Conservation (phyloP, 2,797 vertebrate genomes). For the Leptoclinus maculatus region DNA sequence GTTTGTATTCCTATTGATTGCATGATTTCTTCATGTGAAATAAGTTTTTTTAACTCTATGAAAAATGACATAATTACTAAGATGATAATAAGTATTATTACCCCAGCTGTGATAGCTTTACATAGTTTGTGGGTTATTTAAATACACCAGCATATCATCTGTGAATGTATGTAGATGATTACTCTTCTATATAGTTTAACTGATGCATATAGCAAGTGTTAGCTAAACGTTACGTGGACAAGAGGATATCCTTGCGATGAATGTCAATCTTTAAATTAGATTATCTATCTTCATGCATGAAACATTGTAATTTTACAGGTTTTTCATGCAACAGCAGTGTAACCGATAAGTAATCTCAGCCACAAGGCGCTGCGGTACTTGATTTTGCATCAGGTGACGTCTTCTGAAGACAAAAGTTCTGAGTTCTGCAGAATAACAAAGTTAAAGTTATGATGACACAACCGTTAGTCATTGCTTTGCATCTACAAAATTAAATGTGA, state of each 20-base stretch:
- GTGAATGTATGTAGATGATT: too few relatives aligned
- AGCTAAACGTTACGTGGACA: too few relatives aligned
- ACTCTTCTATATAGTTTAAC: too few relatives aligned
- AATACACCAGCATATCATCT: too few relatives aligned
- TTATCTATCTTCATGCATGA: neutral
- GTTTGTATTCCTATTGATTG: too few relatives aligned
- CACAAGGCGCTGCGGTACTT: fast-evolving
- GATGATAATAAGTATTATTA: too few relatives aligned
- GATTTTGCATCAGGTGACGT: neutral
- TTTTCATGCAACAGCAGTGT: neutral
- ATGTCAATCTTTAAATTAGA: neutral
- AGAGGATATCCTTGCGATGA: neutral
- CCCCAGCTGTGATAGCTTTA: too few relatives aligned
- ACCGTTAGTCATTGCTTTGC: neutral
- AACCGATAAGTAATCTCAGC: neutral
- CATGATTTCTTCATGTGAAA: too few relatives aligned
- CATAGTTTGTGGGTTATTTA: too few relatives aligned
- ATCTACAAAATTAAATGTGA: neutral
- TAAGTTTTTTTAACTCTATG: too few relatives aligned
- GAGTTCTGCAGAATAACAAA: neutral
- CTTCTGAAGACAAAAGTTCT: neutral
- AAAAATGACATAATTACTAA: too few relatives aligned
- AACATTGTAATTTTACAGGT: neutral
- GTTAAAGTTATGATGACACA: neutral
- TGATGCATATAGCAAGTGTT: too few relatives aligned